Percentiles rank a stretch among this genome's conserved stretches.
Evolutionary conservation across 2,888 invertebrate species (phyloP).

Genomic region (Eustalomyia histrio): DNA sequence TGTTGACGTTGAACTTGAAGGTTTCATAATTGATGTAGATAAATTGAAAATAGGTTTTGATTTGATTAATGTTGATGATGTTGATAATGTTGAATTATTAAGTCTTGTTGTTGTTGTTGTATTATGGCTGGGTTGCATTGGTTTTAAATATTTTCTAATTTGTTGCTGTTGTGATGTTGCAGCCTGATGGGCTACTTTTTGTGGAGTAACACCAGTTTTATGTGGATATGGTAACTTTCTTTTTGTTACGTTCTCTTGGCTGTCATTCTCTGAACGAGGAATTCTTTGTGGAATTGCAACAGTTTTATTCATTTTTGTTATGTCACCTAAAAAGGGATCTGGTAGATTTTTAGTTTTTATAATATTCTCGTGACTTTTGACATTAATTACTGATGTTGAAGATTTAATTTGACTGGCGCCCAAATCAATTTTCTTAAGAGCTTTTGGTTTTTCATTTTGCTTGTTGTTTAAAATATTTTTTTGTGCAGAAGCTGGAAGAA

Average conservation of each 20-base stretch:
- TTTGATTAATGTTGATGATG: slow-evolving; percentile 1
- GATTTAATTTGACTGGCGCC: slow-evolving; percentile 1
- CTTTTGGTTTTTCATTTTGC: slow-evolving; percentile 60
- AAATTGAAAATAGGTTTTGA: slow-evolving; percentile 68
- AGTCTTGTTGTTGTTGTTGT: not conserved
- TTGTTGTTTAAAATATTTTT: slow-evolving; percentile 44
- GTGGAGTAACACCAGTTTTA: slow-evolving; percentile 3
- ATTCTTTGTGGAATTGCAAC: not conserved
- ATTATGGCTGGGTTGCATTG: slow-evolving; percentile 45
- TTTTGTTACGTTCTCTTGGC: slow-evolving; percentile 11
- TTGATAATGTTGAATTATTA: not conserved
- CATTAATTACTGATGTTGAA: not conserved
- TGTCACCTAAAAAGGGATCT: slow-evolving; percentile 41
- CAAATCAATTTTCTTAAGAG: slow-evolving; percentile 69
- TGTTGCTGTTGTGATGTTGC: slow-evolving; percentile 22
- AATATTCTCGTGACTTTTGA: not conserved
- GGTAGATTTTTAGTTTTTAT: slow-evolving; percentile 40
- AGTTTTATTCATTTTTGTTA: slow-evolving; percentile 21
- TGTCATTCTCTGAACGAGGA: not conserved
- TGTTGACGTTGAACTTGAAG: not conserved
- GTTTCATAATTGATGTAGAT: slow-evolving; percentile 54
- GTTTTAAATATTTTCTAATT: slow-evolving; percentile 50
- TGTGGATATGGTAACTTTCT: slow-evolving; percentile 55
- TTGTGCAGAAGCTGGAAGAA: slow-evolving; percentile 55
- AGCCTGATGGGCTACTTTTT: not conserved